Evolutionary conservation across 1,140 invertebrate species (phyloP), one percentile per base, ranked within the genome.

Genomic region (Eubasilissa regina): DNA sequence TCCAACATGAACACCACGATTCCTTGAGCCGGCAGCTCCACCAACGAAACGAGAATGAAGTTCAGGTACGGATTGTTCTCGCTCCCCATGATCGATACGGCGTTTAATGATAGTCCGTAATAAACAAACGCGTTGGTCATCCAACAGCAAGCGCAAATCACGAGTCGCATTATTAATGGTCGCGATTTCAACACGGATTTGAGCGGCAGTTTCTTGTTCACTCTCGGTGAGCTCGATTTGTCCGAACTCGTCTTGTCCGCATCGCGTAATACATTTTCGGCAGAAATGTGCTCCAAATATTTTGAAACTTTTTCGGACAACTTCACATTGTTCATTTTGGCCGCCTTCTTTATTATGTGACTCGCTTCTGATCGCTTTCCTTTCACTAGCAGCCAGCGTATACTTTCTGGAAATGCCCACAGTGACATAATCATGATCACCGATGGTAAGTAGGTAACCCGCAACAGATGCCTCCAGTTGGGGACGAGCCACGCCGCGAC

Each of bases 71-170:
- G 92, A 83, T 95, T 91, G 13, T 72, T 77, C 70, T 89, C 88
- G 83, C 91, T 89, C 3, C 94, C 94, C 13, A 91, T 91, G 21
- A 97, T 88, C 48, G 94, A 89, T 8, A 94, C 94, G 0, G 94
- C 93, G 85, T 95, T 95, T 55, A 96, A 90, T 9, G 94, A 94
- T 7, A 97, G 86, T 0, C 95, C 96, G 85, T 96, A 97, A 86
- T 95, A 97, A 4, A 95, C 91, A 83, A 96, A 93, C 0, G 92
- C 90, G 80, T 91, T 91, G 0, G 93, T 90, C 4, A 93, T 86
- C 94, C 93, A 95, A 86, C 91, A 94, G 86, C 93, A 91, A 62
- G 89, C 91, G 78, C 93, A 92, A n/a, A 91, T 90, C 4, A 91
- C 84, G 64, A 95, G 89, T 44, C 93, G 89, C 83, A 91, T 86